Evolutionary conservation across 2,113 vertebrate genomes (phyloP).

Genomic region (Sapajus apella): DNA sequence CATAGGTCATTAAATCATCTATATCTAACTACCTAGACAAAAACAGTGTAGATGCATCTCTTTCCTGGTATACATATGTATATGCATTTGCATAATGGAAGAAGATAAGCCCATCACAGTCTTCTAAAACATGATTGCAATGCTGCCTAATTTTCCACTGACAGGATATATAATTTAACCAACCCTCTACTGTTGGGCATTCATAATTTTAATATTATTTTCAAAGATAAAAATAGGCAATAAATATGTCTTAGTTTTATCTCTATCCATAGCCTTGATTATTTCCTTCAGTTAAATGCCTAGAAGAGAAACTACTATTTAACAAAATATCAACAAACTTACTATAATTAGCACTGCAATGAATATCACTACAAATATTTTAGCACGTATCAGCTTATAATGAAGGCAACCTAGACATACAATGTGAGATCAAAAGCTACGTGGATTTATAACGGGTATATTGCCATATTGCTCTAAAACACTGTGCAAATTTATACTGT

Average conservation of each 20-base stretch:
- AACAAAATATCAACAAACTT: neutral
- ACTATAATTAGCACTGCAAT: neutral
- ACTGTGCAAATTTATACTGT: neutral
- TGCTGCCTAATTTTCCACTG: neutral
- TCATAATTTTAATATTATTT: conserved; percentile 44
- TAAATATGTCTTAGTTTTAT: neutral
- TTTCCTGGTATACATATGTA: neutral
- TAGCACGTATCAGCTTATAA: neutral
- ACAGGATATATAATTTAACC: neutral
- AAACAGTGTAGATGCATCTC: neutral
- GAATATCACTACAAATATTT: conserved; percentile 21
- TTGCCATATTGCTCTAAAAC: neutral
- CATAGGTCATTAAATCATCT: neutral
- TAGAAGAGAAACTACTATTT: neutral
- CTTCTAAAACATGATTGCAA: neutral
- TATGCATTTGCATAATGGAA: neutral
- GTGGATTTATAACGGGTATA: neutral
- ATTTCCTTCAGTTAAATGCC: conserved; percentile 2
- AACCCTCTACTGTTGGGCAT: neutral
- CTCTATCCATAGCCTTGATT: neutral
- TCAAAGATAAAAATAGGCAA: neutral
- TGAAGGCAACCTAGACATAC: neutral
- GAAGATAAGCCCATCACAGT: neutral
- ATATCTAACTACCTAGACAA: neutral
- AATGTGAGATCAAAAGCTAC: neutral